Evolutionary conservation across 2,113 vertebrate species (phyloP), one percentile per base, ranked within the genome.

Genomic region (Chaetodon trifascialis): DNA sequence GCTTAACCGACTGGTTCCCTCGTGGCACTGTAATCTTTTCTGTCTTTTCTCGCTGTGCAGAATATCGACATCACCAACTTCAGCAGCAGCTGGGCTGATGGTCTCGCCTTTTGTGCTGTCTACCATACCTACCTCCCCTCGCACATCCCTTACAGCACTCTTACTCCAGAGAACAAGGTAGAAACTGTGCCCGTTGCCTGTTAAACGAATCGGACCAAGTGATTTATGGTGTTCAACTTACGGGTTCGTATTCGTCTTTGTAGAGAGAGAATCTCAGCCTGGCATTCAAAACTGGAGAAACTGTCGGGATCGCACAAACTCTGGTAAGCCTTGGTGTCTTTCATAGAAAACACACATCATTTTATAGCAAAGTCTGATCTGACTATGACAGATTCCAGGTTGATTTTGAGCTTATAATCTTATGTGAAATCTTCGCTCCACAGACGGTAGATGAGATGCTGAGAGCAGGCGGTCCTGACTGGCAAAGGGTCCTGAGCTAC

Each of bases 21-120:
- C 7, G 17, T 36, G 47, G n/a, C 2, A 23, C 12, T 55, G 1
- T n/a, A 46, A 55, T 12, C 11, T n/a, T 75, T 30, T 30, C 52
- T 46, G 2, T 63, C 11, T 55, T 70, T 65, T 16, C 60, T 42
- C 40, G 72, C 55, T 42, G 36, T 47, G 38, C 87, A 96, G 96
- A 95, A 95, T 83, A 95, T 96, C 7, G 96, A 96, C 77, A 95
- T 96, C 73, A 96, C 96, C 34, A 96, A 96, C 89, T 96, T 96
- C 92, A 96, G 96, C 92, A 96, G 95, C 86, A 96, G 96, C 77
- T 96, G 96, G 96, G 90, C 91, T 1, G 96, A 96, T 15, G 96
- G 96, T 46, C 92, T 96, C 1, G 96, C 96, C 2, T 95, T 96
- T 86, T 96, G 95, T 56, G 96, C 95, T 0, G 86, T 96, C 44